Conservation (phyloP, 2,888 invertebrate species). For the Drosophila siamana region DNA sequence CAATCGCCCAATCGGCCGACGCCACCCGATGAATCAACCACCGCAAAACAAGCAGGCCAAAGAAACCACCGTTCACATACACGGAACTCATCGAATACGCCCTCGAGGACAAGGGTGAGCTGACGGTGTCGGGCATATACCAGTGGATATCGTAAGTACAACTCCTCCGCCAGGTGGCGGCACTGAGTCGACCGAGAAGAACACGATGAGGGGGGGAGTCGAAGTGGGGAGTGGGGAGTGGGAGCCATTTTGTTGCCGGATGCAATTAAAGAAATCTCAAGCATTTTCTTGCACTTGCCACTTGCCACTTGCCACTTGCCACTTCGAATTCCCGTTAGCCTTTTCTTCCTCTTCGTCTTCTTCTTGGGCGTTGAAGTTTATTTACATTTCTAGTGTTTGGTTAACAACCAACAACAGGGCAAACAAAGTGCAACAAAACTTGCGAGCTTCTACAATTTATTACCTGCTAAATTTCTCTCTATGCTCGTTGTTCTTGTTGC, state of each 20-base stretch:
- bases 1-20: slow-evolving; percentile 25
- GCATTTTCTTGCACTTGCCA: slow-evolving; percentile 49
- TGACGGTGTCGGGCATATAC: slow-evolving; percentile 96
- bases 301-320: slow-evolving; percentile 7
- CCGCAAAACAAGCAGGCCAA: slow-evolving; percentile 86
- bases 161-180: slow-evolving; percentile 2
- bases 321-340: slow-evolving; percentile 54
- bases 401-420: slow-evolving; percentile 29
- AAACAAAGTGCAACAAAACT: slow-evolving; percentile 26
- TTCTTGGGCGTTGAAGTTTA: slow-evolving; percentile 17
- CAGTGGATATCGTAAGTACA: slow-evolving; percentile 96
- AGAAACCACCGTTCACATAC: slow-evolving; percentile 95
- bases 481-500: slow-evolving; percentile 8
- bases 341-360: slow-evolving; percentile 20
- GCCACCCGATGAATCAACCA: slow-evolving; percentile 72
- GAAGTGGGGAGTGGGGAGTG: slow-evolving; percentile 27
- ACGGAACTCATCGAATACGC: slow-evolving; percentile 96
- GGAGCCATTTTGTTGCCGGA: slow-evolving; percentile 80
- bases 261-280: slow-evolving; percentile 79
- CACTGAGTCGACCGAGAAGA: not conserved
- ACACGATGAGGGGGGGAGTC: too few species aligned
- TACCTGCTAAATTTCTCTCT: slow-evolving; percentile 38
- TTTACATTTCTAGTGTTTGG: slow-evolving; percentile 27
- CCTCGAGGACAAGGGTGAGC: slow-evolving; percentile 92
- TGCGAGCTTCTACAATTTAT: slow-evolving; percentile 47